These are phyloP conservation scores for Rostratula benghalensis DNA, from an alignment of 2,113 vertebrate genomes.

Conservation along the genomic window DNA sequence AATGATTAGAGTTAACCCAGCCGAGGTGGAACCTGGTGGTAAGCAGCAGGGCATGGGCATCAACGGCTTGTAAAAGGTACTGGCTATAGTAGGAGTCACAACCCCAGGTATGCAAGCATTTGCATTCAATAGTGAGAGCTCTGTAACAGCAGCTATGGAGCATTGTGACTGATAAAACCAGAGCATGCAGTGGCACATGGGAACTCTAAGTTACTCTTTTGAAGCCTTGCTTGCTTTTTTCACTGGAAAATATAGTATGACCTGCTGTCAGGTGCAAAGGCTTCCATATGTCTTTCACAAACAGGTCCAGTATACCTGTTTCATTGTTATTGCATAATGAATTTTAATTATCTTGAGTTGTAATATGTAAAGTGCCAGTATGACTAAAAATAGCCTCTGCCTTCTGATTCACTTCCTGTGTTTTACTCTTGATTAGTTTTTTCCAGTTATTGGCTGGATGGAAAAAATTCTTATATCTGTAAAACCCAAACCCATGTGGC, in stretches of 20 bases:
- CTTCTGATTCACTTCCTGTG: neutral
- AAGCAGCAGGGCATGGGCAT: neutral
- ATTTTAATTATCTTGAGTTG: neutral
- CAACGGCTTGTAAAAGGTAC: neutral
- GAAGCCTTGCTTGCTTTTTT: neutral
- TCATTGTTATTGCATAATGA: neutral
- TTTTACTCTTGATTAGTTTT: neutral
- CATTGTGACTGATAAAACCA: neutral
- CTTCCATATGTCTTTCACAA: neutral
- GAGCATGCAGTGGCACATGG: neutral
- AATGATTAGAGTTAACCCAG: neutral
- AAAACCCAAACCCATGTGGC: neutral
- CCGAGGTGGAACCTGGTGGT: neutral
- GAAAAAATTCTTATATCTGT: neutral
- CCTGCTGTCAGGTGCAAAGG: neutral
- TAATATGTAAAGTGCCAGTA: neutral
- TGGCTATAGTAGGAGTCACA: too few relatives aligned
- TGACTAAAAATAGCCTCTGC: neutral
- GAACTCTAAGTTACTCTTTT: neutral
- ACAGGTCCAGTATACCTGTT: neutral
- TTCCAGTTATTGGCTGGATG: neutral
- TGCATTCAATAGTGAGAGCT: neutral
- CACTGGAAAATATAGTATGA: neutral
- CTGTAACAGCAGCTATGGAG: neutral
- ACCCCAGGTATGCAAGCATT: neutral